Conservation (phyloP, 1,140 invertebrate genomes). For the Colletes latitarsis region DNA sequence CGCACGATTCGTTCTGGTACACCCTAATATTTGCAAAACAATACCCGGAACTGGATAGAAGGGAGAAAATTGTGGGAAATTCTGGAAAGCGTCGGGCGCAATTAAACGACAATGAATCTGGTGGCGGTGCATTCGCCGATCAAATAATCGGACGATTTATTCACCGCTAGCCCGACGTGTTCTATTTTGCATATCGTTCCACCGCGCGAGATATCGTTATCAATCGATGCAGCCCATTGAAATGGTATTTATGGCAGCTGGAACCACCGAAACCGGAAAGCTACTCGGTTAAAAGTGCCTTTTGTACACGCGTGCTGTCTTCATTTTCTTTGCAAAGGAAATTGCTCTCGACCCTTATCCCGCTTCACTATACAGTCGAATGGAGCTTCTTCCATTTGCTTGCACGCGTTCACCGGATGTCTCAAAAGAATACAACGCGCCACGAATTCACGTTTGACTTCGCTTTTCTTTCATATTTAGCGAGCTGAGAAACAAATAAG, state of each 20-base stretch:
- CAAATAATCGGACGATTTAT: slow-evolving; percentile 48
- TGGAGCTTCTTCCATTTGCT: neutral
- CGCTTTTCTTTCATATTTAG: too few species aligned
- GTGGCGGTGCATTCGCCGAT: slow-evolving; percentile 5
- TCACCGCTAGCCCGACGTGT: neutral
- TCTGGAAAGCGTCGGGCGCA: neutral
- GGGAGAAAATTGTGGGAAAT: slow-evolving; percentile 1
- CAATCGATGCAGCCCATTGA: slow-evolving; percentile 12
- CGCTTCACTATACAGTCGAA: neutral
- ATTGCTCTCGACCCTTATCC: neutral
- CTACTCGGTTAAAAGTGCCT: neutral
- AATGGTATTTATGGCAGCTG: slow-evolving; percentile 16
- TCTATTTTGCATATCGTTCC: slow-evolving; percentile 32
- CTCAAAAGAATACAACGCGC: neutral
- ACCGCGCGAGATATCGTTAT: slow-evolving; percentile 15
- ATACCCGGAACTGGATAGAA: neutral
- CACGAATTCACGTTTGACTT: neutral
- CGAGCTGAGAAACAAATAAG: too few species aligned
- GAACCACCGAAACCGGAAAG: neutral
- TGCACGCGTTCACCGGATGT: neutral
- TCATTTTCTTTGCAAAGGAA: slow-evolving; percentile 8
- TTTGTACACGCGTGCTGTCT: neutral
- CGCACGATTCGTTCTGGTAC: too few species aligned
- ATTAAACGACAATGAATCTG: slow-evolving; percentile 40
- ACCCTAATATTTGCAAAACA: neutral